Evolutionary conservation across 2,113 vertebrate genomes (phyloP).

Genomic region (Alouatta palliata): DNA sequence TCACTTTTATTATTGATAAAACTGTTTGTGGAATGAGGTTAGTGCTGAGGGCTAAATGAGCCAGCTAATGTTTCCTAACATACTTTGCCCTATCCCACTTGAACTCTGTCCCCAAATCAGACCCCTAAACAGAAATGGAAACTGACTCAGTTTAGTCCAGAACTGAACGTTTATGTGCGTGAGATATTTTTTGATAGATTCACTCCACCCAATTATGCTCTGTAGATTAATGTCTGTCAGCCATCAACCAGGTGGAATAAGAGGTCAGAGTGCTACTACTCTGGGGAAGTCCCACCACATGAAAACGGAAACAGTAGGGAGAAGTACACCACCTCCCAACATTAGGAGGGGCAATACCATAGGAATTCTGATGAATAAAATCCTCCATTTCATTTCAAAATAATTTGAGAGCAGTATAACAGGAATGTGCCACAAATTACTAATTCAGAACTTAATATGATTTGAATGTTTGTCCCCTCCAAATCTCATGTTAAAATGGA

Average conservation of each 20-base stretch:
- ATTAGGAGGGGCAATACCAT: neutral
- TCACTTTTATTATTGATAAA: neutral
- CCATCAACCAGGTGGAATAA: neutral
- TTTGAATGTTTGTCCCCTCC: too few relatives aligned
- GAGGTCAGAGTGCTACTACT: neutral
- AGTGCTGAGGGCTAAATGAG: neutral
- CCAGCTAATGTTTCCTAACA: neutral
- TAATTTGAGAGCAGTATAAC: slow-evolving; percentile 28
- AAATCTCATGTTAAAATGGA: too few relatives aligned
- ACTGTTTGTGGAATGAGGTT: neutral
- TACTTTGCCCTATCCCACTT: neutral
- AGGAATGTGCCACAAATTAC: neutral
- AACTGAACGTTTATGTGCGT: neutral
- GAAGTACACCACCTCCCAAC: neutral
- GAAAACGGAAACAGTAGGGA: neutral
- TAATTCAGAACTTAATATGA: neutral
- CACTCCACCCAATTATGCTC: neutral
- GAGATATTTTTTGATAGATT: neutral
- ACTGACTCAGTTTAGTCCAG: neutral
- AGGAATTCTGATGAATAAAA: neutral
- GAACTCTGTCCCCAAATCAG: neutral
- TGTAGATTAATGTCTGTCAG: neutral
- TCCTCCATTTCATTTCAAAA: slow-evolving; percentile 47
- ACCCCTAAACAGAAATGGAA: neutral
- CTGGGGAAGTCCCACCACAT: neutral